These are phyloP conservation scores for Ceyx melanurus DNA, from an alignment of 2,113 vertebrate genomes.

Conservation along the genomic window DNA sequence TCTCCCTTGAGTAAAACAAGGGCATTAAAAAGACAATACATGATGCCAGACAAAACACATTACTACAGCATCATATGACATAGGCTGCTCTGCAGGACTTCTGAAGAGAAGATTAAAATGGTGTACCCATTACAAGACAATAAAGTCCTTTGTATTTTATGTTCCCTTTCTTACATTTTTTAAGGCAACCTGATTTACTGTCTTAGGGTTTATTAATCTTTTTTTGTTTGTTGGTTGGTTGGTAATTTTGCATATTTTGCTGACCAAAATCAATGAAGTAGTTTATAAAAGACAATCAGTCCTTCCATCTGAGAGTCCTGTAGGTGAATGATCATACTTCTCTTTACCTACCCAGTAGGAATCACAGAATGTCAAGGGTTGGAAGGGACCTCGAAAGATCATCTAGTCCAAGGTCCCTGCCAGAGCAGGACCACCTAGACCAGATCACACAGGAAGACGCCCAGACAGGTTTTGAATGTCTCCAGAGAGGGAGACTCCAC, in stretches of 20 bases:
- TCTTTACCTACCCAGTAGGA: neutral
- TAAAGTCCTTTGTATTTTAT: neutral
- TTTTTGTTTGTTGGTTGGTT: neutral
- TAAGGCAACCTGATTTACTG: neutral
- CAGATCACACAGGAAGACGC: too few species aligned
- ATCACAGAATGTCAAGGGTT: too few species aligned
- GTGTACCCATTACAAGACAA: neutral
- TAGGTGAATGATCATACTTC: neutral
- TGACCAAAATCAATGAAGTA: neutral
- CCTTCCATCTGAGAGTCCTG: neutral
- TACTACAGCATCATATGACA: neutral
- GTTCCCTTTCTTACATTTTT: neutral
- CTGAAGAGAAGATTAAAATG: neutral
- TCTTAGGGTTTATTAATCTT: neutral
- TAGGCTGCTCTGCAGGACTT: neutral
- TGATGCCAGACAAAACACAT: neutral
- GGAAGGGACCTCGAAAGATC: too few species aligned
- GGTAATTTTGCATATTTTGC: neutral
- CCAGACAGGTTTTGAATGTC: too few species aligned
- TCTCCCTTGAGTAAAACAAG: neutral
- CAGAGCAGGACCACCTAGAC: too few species aligned
- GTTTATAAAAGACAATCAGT: neutral
- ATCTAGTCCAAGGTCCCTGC: too few species aligned
- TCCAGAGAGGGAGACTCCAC: too few species aligned
- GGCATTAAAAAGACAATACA: neutral